A percentile compares a stretch with the other conserved stretches of the same genome.
phyloP scores from a whole-genome alignment of 2,113 vertebrate species.

The Pholis gunnellus region DNA sequence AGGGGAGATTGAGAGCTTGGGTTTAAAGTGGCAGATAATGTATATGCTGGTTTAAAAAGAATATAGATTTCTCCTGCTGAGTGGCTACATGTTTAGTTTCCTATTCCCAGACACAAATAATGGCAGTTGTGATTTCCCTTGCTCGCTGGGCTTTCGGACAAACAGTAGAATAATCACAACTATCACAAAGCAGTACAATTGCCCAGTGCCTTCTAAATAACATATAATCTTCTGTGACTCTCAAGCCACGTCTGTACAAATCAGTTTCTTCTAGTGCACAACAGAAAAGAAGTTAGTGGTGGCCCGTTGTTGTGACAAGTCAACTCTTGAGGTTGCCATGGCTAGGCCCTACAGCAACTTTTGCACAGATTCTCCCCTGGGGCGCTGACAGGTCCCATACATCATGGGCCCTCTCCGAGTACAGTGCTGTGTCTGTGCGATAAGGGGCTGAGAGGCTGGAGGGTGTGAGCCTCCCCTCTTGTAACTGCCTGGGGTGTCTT shows the following conservation, averaged over 20 bases:
- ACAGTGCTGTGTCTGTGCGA: slow-evolving; percentile 63
- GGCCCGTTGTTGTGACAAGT: slow-evolving; percentile 69
- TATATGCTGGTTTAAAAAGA: slow-evolving; percentile 30
- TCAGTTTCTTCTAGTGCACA: slow-evolving; percentile 10
- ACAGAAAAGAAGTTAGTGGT: slow-evolving; percentile 36
- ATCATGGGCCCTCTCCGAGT: slow-evolving; percentile 66
- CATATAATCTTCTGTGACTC: slow-evolving; percentile 11
- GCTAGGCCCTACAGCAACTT: slow-evolving; percentile 63
- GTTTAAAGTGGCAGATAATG: slow-evolving; percentile 43
- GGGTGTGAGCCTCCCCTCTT: slow-evolving; percentile 30
- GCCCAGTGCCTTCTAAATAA: slow-evolving; percentile 3
- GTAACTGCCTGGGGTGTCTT: slow-evolving; percentile 45
- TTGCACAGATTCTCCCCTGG: slow-evolving; percentile 60
- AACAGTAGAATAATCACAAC: neutral
- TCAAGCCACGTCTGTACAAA: slow-evolving; percentile 16
- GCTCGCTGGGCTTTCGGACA: slow-evolving; percentile 7
- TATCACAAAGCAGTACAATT: slow-evolving; percentile 6
- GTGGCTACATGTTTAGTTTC: slow-evolving; percentile 19
- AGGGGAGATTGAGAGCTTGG: slow-evolving; percentile 22
- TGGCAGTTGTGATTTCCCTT: slow-evolving; percentile 3
- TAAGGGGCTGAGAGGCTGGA: slow-evolving; percentile 51
- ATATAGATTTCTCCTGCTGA: slow-evolving; percentile 32
- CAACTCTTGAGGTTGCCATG: slow-evolving; percentile 63
- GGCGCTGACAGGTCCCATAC: slow-evolving; percentile 72
- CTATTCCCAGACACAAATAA: slow-evolving; percentile 12